phyloP scores from a whole-genome alignment of 2,888 invertebrate species.

The Callyntrura guangdongensis region DNA sequence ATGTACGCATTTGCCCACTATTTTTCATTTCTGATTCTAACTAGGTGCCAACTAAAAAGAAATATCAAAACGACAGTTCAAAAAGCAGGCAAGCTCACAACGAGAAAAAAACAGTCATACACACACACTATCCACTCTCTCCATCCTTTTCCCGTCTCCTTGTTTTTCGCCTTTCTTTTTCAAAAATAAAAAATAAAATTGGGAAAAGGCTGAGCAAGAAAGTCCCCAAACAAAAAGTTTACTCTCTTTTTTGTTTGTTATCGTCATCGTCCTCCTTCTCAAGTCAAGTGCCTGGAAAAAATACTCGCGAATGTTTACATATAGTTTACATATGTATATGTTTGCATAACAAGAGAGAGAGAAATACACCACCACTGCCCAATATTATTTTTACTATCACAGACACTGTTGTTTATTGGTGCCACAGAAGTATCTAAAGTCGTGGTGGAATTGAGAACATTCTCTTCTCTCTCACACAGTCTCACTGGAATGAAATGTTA shows the following conservation, averaged over 20 bases:
- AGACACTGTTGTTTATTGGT: not conserved
- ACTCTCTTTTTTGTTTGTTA: slow-evolving; percentile 61
- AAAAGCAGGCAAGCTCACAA: too few species aligned
- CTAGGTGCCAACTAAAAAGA: too few species aligned
- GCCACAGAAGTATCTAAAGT: not conserved
- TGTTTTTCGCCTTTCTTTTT: not conserved
- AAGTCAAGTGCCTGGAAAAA: slow-evolving; percentile 61
- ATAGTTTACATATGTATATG: slow-evolving; percentile 1
- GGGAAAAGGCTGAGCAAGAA: not conserved
- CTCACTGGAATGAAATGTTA: slow-evolving; percentile 38
- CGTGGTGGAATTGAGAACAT: not conserved
- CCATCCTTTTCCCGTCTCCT: not conserved
- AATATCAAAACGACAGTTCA: too few species aligned
- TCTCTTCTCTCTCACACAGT: too few species aligned
- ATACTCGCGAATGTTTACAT: slow-evolving; percentile 12
- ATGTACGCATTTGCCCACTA: too few species aligned
- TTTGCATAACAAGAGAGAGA: slow-evolving; percentile 1
- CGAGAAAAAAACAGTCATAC: too few species aligned
- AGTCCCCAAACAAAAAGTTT: slow-evolving; percentile 30
- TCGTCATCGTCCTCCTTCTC: slow-evolving; percentile 41
- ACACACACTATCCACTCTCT: too few species aligned
- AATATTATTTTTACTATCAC: not conserved
- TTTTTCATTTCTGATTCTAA: too few species aligned
- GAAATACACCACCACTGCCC: not conserved
- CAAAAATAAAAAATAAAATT: slow-evolving; percentile 4